phyloP scores from a whole-genome alignment of 2,797 vertebrate species.

The Gymnocypris eckloni region DNA sequence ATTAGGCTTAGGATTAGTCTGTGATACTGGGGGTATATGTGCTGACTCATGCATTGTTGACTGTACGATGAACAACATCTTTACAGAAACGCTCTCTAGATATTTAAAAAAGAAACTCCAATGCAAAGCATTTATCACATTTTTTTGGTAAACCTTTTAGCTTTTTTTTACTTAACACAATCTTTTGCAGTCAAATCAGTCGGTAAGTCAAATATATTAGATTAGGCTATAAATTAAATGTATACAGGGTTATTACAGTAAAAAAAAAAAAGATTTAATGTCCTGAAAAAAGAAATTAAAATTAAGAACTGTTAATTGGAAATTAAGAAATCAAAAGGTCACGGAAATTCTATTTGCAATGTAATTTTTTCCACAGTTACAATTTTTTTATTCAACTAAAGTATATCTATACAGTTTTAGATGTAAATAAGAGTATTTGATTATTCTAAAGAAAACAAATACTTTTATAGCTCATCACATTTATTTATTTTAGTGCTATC shows the following conservation, averaged over 20 bases:
- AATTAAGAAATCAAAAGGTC: neutral
- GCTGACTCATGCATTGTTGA: neutral
- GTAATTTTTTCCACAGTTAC: neutral
- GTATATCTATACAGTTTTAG: neutral
- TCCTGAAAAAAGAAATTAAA: too few species aligned
- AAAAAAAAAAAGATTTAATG: neutral
- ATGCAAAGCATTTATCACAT: neutral
- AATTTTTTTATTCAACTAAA: neutral
- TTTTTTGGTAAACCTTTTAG: neutral
- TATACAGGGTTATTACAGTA: neutral
- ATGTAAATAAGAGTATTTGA: neutral
- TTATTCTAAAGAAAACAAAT: neutral
- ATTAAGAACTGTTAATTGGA: too few species aligned
- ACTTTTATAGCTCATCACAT: neutral
- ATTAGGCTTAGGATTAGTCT: too few species aligned
- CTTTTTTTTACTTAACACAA: neutral
- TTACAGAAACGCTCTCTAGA: neutral
- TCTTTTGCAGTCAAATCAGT: neutral
- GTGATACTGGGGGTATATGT: too few species aligned
- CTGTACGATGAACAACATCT: neutral
- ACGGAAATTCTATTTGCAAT: neutral
- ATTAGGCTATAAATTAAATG: neutral
- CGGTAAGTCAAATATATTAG: neutral
- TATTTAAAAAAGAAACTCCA: too few species aligned
- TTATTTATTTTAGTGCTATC: too few species aligned